Evolutionary conservation across 2,888 invertebrate genomes (phyloP), one percentile per base, ranked within the genome.

Genomic region (Scaptomyza cyrtandrae): DNA sequence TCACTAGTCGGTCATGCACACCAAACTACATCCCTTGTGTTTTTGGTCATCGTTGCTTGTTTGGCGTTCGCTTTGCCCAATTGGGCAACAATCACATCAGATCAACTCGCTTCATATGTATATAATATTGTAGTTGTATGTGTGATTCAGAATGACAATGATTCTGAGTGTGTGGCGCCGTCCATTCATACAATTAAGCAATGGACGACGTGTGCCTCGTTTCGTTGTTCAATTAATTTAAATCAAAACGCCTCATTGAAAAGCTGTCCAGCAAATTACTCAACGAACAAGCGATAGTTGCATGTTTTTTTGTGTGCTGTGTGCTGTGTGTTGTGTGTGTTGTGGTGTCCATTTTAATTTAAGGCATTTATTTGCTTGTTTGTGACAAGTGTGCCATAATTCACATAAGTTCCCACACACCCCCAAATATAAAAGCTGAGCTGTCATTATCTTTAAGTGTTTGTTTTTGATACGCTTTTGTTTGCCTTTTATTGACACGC

Each of bases 181-280:
- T 41, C 39, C 67, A 67, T 60, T 72, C 67, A 67, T 57, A 68
- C 31, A 37, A 14, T 14, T 9, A 5, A 29, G 29, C 33, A 49
- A 49, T 10, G 49, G 35, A 16, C 63, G 68, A 75, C 75, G 81
- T 82, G 86, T 68, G 81, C 59, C 83, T 29, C 10, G 55, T 10
- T 16, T 2, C 39, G 39, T 39, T 39, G 14, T 64, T 72, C 83
- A 82, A 86, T 86, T 82, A 75, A 64, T 69, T 70, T 70, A 61
- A 81, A 80, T 82, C 75, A 59, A 80, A 80, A 55, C 53, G 72
- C 75, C 69, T 68, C 44, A 75, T 75, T 75, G 68, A 67, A 63
- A 54, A 41, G 67, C 68, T 13, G 43, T 52, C 44, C 52, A 24
- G 62, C 82, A 64, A 81, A 71, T 75, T 76, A 76, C 41, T 70